These are phyloP conservation scores for Noctua fimbriata DNA, from an alignment of 2,888 invertebrate species.

Conservation along the genomic window DNA sequence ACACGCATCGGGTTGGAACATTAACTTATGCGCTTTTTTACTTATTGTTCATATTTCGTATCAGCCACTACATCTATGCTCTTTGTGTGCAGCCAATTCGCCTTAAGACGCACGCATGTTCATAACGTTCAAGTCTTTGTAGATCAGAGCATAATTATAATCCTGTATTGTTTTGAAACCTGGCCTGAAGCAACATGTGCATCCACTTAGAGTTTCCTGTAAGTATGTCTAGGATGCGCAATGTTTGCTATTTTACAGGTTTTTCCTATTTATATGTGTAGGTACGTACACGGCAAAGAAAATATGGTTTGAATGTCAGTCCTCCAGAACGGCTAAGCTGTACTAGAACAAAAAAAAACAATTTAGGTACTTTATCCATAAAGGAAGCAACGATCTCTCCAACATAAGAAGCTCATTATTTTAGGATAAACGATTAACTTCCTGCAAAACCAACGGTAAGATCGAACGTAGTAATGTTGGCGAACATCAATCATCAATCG, in stretches of 20 bases:
- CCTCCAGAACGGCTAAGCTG: neutral
- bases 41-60: slow-evolving; percentile 47
- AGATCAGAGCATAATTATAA: slow-evolving; percentile 17
- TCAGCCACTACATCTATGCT: slow-evolving; percentile 34
- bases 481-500: slow-evolving; percentile 57
- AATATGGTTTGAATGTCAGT: neutral
- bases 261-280: no score
- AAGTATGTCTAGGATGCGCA: neutral
- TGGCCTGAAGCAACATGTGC: slow-evolving; percentile 10
- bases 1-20: slow-evolving; percentile 54
- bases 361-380: neutral
- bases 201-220: slow-evolving; percentile 15
- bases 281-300: neutral
- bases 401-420: slow-evolving; percentile 37
- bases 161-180: slow-evolving; percentile 23
- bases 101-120: slow-evolving; percentile 10
- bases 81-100: slow-evolving; percentile 34
- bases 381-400: slow-evolving; percentile 10
- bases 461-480: slow-evolving; percentile 27
- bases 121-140: slow-evolving; percentile 12
- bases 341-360: neutral
- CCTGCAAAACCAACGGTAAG: slow-evolving; percentile 27
- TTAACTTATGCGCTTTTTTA: slow-evolving; percentile 50
- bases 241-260: neutral
- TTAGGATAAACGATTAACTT: slow-evolving; percentile 51